Evolutionary conservation across 2,113 vertebrate species (phyloP), one percentile per base, ranked within the genome.

Genomic region (Hystrix brachyura): DNA sequence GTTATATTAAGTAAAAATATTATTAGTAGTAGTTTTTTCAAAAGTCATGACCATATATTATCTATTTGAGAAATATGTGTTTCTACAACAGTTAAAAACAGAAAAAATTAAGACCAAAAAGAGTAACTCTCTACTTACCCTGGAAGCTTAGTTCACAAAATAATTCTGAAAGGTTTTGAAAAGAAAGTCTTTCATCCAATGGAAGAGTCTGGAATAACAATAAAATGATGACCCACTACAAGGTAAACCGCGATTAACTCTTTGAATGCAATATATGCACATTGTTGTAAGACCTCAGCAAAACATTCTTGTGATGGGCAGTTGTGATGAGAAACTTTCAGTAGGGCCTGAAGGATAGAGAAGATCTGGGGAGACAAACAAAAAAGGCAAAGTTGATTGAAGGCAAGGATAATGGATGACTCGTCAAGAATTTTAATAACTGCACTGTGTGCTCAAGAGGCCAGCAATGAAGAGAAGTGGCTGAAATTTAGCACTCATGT

Each of bases 201-300:
- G 51, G 9, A 65, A 79, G 2, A 95, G 91, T 83, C 72, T 89
- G 74, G 74, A 88, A 43, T 95, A 96, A 78, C 59, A 96, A 95
- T 81, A 98, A 97, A 93, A 91, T 91, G 91, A 80, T 80, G 87
- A 88, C 57, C 86, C 86, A 55, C 79, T 74, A 59, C 67, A 89
- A 80, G 25, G 48, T 91, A 86, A 96, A 89, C 55, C 25, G 34
- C 48, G 17, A 95, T 76, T 81, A 85, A 72, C 53, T 0, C 7
- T 93, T 80, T 88, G 67, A 95, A 60, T 65, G 64, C 87, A 94
- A 92, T 64, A 71, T 10, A 48, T 74, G 55, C 32, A 34, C 67
- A 74, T 64, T 62, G 3, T 62, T 55, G 8, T 32, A 53, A 34
- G 25, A 83, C 46, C 48, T 89, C 59, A 97, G 27, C 7, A 89